These are phyloP conservation scores for Poecilia velifera DNA, from an alignment of 2,797 vertebrate species.

Conservation along the genomic window DNA sequence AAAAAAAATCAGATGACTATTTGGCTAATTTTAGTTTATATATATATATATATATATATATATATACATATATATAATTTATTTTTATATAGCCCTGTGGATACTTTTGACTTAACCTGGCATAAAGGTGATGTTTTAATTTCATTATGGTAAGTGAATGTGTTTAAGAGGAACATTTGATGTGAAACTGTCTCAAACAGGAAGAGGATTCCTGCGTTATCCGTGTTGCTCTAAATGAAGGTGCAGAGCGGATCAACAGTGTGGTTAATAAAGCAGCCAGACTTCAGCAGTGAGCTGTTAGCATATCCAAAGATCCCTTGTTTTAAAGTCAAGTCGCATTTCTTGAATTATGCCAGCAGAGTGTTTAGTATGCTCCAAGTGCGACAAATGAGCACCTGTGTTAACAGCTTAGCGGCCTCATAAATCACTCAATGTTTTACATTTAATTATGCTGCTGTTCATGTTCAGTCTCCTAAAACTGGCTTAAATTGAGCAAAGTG, in stretches of 20 bases:
- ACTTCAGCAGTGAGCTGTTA: neutral
- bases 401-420: conserved; percentile 16
- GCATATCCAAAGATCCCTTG: neutral
- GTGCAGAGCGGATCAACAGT: neutral
- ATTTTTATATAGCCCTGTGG: too few relatives aligned
- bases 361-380: conserved; percentile 28
- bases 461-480: conserved; percentile 10
- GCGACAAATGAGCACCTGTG: conserved; percentile 11
- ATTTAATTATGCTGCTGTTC: conserved; percentile 19
- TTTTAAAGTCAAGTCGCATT: conserved; percentile 24
- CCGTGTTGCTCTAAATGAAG: neutral
- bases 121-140: neutral
- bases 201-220: neutral
- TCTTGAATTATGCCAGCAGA: conserved; percentile 13
- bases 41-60: too few relatives aligned
- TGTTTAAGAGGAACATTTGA: neutral
- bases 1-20: too few relatives aligned
- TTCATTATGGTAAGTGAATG: neutral
- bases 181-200: neutral
- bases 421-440: conserved; percentile 21
- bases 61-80: too few relatives aligned
- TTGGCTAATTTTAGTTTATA: too few relatives aligned
- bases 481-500: conserved; percentile 12
- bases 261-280: conserved; percentile 10
- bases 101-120: too few relatives aligned